Percentiles rank a stretch among this genome's conserved stretches.
These are phyloP conservation scores for Tachysurus vachellii DNA, from an alignment of 2,113 vertebrate genomes.

Conservation along the genomic window DNA sequence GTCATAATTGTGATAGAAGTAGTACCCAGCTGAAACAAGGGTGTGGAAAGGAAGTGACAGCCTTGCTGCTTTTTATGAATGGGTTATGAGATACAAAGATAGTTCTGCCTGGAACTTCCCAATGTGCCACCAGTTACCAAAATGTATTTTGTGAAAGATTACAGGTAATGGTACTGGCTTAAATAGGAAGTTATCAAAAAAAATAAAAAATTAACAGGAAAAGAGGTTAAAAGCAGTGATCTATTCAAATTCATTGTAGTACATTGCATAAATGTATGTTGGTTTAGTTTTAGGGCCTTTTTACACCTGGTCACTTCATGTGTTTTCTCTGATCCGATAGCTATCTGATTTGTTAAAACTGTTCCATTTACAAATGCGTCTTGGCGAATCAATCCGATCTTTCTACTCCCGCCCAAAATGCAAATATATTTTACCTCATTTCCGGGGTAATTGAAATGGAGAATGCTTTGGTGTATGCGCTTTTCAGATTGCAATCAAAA, in stretches of 20 bases:
- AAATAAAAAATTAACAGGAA: not conserved
- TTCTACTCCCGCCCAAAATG: too few species aligned
- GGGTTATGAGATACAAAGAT: not conserved
- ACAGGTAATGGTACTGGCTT: too few species aligned
- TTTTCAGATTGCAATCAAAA: too few species aligned
- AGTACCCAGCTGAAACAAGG: not conserved
- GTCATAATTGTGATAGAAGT: not conserved
- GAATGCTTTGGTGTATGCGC: too few species aligned
- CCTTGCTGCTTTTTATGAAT: not conserved
- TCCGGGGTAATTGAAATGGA: too few species aligned
- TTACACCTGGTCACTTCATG: too few species aligned
- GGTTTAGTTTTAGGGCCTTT: not conserved
- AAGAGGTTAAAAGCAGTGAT: not conserved
- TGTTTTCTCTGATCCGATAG: too few species aligned
- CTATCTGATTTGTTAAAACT: too few species aligned
- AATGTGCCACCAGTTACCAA: not conserved
- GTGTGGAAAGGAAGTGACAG: conserved; percentile 10
- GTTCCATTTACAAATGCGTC: too few species aligned
- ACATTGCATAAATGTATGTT: not conserved
- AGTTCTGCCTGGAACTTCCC: conserved; percentile 14
- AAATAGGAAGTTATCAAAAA: not conserved
- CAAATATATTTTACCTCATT: too few species aligned
- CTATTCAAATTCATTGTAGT: not conserved
- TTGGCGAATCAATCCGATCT: too few species aligned
- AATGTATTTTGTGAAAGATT: too few species aligned